phyloP scores from a whole-genome alignment of 2,113 vertebrate species.

The Dascyllus trimaculatus region DNA sequence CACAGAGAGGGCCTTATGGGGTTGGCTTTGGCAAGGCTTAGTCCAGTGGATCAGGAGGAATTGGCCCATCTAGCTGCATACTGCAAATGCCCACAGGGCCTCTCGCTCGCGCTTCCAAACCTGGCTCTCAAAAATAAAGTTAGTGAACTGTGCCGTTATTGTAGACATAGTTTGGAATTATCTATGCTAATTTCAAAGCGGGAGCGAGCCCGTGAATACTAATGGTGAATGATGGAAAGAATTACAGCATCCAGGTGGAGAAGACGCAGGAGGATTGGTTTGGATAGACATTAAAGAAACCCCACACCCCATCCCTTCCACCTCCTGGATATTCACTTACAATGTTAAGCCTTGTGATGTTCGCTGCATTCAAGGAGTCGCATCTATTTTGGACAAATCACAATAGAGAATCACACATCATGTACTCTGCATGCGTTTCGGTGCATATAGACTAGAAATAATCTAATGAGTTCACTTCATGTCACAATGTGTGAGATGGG shows the following conservation, averaged over 20 bases:
- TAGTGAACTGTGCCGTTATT: constrained; percentile 68
- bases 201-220: constrained; percentile 57
- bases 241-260: constrained; percentile 65
- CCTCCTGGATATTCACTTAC: constrained; percentile 31
- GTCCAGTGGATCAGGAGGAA: constrained; percentile 67
- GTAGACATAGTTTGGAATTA: constrained; percentile 70
- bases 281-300: constrained; percentile 63
- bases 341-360: constrained; percentile 42
- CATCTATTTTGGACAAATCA: not conserved
- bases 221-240: constrained; percentile 60
- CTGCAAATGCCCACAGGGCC: constrained; percentile 58
- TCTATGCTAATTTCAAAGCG: constrained; percentile 69
- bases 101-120: constrained; percentile 59
- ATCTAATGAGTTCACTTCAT: not conserved
- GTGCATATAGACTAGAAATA: not conserved
- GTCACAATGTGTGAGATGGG: not conserved
- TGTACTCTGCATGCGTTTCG: not conserved
- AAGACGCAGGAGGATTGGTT: constrained; percentile 55
- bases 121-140: constrained; percentile 66
- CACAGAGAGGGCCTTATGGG: constrained; percentile 59
- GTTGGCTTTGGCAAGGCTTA: constrained; percentile 54
- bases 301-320: not conserved
- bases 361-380: constrained; percentile 31
- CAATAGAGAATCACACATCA: too few species aligned
- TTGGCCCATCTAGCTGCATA: constrained; percentile 56